Evolutionary conservation across 1,140 invertebrate species (phyloP).

Genomic region (Tribolium madens): DNA sequence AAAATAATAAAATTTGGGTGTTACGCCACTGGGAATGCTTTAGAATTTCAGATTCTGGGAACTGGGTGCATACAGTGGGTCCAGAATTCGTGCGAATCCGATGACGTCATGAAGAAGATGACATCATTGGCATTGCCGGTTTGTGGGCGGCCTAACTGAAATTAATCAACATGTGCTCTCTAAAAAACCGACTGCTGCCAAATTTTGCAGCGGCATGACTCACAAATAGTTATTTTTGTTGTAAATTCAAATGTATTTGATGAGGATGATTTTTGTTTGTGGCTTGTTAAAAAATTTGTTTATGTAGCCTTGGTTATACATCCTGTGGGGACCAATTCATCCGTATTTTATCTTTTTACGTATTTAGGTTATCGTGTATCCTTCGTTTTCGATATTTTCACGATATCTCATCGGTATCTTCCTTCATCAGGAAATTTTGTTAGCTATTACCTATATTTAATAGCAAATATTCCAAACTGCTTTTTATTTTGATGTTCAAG

Average conservation of each 20-base stretch:
- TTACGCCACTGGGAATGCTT: not conserved
- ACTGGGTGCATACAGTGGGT: constrained; percentile 19
- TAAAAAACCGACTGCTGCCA: constrained; percentile 24
- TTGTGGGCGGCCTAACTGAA: constrained; percentile 40
- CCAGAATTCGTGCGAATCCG: constrained; percentile 25
- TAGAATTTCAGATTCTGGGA: not conserved
- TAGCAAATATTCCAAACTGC: not conserved
- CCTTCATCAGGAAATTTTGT: not conserved
- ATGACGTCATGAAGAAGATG: constrained; percentile 37
- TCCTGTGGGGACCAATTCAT: not conserved
- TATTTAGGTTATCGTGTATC: not conserved
- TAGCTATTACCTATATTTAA: not conserved
- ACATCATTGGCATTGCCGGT: constrained; percentile 42
- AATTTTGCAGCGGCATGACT: constrained; percentile 43
- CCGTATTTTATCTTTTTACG: not conserved
- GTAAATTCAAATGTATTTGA: constrained; percentile 1
- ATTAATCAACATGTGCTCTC: constrained; percentile 39
- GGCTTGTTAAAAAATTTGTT: not conserved
- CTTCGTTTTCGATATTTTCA: not conserved
- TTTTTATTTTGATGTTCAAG: not conserved
- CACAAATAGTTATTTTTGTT: constrained; percentile 41
- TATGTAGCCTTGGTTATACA: not conserved
- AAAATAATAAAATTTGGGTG: no score
- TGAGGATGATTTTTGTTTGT: not conserved
- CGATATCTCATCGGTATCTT: not conserved